These are phyloP conservation scores for Acanthurus lineatus DNA, from an alignment of 2,797 vertebrate species.

Conservation along the genomic window DNA sequence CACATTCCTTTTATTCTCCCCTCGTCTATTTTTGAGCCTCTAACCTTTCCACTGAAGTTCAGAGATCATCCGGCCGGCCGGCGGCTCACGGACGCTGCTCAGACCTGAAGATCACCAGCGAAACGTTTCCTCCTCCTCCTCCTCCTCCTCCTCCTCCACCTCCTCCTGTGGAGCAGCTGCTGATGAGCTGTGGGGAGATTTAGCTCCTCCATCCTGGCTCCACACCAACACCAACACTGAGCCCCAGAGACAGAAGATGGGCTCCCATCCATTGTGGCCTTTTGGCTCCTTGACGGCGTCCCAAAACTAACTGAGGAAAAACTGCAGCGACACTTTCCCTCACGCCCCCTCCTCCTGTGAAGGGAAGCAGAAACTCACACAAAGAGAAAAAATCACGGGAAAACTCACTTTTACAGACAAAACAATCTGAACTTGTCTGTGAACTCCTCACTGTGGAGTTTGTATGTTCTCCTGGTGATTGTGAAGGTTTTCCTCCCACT, in stretches of 20 bases:
- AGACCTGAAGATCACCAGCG: neutral
- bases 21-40: slow-evolving; percentile 70
- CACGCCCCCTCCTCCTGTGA: no score
- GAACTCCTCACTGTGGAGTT: no score
- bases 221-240: slow-evolving; percentile 24
- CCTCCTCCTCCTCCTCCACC: slow-evolving; percentile 7
- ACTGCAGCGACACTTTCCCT: neutral
- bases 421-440: no score
- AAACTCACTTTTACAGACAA: no score
- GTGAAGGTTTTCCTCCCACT: no score
- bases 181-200: slow-evolving; percentile 21
- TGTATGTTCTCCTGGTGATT: no score
- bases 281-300: slow-evolving; percentile 14
- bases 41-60: slow-evolving; percentile 52
- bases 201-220: slow-evolving; percentile 15
- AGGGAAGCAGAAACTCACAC: no score
- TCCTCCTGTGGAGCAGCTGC: slow-evolving; percentile 41
- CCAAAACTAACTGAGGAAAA: slow-evolving; percentile 40
- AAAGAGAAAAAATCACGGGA: no score
- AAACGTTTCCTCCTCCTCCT: slow-evolving; percentile 3
- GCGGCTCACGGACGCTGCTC: slow-evolving; percentile 1
- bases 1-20: slow-evolving; percentile 70
- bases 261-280: slow-evolving; percentile 36
- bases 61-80: slow-evolving; percentile 21
- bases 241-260: slow-evolving; percentile 31